Percentiles rank a stretch among this genome's conserved stretches.
phyloP scores from a whole-genome alignment of 1,140 invertebrate genomes.

The Tetragnatha versicolor region DNA sequence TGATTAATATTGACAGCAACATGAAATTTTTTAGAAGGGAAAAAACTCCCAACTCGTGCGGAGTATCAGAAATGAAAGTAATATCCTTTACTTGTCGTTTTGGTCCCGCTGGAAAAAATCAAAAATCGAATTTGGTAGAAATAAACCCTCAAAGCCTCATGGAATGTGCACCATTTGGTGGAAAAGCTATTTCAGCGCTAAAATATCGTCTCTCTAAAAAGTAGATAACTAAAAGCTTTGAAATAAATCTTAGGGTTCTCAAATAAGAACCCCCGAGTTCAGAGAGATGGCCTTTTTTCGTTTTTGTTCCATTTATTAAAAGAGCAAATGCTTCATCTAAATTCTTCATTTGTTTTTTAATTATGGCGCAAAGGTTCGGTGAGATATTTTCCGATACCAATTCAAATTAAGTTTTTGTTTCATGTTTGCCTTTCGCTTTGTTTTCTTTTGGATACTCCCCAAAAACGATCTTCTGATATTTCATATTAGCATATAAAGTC shows the following conservation, averaged over 20 bases:
- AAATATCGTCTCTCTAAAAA: neutral
- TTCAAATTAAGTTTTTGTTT: too few species aligned
- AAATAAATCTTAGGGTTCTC: neutral
- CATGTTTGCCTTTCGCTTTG: too few species aligned
- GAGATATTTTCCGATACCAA: too few species aligned
- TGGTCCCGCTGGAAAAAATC: neutral
- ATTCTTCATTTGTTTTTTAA: too few species aligned
- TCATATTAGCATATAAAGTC: too few species aligned
- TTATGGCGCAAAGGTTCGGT: too few species aligned
- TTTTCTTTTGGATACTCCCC: too few species aligned
- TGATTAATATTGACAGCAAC: neutral
- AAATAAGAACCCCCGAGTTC: too few species aligned
- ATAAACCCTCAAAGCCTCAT: neutral
- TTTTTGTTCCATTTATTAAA: too few species aligned
- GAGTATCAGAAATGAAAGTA: slow-evolving; percentile 3
- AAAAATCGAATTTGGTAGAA: neutral
- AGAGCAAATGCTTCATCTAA: too few species aligned
- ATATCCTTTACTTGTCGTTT: neutral
- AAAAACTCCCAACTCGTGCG: neutral
- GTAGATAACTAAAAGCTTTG: neutral
- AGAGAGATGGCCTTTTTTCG: too few species aligned
- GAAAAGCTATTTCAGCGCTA: neutral
- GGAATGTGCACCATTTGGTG: neutral
- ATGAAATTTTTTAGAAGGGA: neutral
- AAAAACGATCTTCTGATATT: too few species aligned